Conservation (phyloP, 2,113 vertebrate species). For the Chloropsis hardwickii region DNA sequence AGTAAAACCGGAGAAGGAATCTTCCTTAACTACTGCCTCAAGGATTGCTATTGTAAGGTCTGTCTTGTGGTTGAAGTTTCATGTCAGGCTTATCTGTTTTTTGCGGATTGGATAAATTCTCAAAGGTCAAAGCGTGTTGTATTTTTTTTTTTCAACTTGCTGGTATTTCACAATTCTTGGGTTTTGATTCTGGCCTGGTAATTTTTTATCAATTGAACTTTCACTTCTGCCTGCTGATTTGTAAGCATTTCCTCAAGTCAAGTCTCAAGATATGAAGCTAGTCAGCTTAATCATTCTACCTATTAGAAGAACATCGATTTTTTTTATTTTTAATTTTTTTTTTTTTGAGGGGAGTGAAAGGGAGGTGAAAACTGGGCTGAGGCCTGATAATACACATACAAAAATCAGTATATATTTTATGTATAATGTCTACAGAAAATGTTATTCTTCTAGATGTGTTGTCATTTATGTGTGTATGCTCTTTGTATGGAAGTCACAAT, state of each 20-base stretch:
- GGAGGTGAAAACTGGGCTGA: not conserved
- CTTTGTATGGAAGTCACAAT: not conserved
- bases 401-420: not conserved
- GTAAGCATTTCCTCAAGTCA: not conserved
- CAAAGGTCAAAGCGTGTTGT: not conserved
- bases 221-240: not conserved
- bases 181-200: slow-evolving; percentile 4
- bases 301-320: not conserved
- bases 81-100: not conserved
- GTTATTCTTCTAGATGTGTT: not conserved
- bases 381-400: not conserved
- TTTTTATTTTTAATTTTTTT: not conserved
- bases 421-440: not conserved
- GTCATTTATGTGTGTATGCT: not conserved
- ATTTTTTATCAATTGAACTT: slow-evolving; percentile 55
- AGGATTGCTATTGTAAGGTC: not conserved
- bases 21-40: not conserved
- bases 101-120: not conserved
- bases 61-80: not conserved
- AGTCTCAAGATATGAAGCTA: not conserved
- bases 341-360: not conserved
- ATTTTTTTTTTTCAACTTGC: not conserved
- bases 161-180: not conserved
- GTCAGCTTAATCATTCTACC: not conserved
- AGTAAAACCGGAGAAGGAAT: not conserved